Conservation (phyloP, 1,140 invertebrate genomes). For the Magallana gigas region DNA sequence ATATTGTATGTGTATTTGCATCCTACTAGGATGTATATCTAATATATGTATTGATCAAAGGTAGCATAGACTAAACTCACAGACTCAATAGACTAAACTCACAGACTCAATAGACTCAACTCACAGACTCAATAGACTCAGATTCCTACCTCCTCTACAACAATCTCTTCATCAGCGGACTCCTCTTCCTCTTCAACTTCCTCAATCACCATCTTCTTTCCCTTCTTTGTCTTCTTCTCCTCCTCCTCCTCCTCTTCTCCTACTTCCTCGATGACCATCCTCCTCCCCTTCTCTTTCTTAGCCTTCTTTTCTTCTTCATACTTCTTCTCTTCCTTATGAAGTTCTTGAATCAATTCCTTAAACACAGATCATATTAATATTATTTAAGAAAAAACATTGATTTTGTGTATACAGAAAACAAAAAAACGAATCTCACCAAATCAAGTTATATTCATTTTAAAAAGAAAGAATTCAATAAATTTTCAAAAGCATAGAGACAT, state of each 20-base stretch:
- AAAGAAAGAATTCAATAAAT: no score
- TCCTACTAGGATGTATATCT: no score
- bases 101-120: neutral
- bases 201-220: neutral
- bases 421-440: no score
- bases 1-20: no score
- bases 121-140: neutral
- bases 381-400: no score
- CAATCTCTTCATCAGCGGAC: constrained; percentile 19
- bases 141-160: neutral
- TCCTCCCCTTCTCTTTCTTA: constrained; percentile 71
- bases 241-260: constrained; percentile 56
- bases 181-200: constrained; percentile 73
- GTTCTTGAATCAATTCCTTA: constrained; percentile 66
- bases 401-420: no score
- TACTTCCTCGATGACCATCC: constrained; percentile 76
- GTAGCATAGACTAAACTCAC: neutral
- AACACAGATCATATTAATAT: neutral
- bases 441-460: no score
- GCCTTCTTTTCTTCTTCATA: constrained; percentile 62
- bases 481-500: no score
- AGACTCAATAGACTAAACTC: neutral
- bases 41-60: no score
- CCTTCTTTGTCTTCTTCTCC: neutral
- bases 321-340: constrained; percentile 60